Evolutionary conservation across 2,888 invertebrate species (phyloP).

Genomic region (Dicyrtomina minuta): DNA sequence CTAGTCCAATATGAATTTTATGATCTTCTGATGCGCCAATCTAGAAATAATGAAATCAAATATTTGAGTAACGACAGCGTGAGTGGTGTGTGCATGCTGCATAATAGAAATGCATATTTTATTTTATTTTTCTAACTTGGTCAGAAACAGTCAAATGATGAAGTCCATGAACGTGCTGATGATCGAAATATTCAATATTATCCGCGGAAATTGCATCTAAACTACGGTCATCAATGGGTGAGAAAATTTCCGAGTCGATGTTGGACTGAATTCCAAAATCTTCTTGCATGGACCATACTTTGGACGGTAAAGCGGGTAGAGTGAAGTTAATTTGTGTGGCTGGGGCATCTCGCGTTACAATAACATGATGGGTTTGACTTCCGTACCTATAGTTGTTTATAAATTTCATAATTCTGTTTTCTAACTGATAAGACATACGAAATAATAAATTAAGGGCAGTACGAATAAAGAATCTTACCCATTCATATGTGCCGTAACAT

Average conservation of each 20-base stretch:
- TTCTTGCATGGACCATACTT: conserved; percentile 56
- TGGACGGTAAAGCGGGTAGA: conserved; percentile 54
- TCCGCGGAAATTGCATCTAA: conserved; percentile 41
- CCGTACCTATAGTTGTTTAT: conserved; percentile 61
- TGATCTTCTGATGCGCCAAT: conserved; percentile 74
- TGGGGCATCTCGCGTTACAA: conserved; percentile 60
- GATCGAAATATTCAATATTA: conserved; percentile 46
- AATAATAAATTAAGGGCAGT: background rate
- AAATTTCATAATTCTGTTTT: background rate
- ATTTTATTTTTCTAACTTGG: conserved; percentile 33
- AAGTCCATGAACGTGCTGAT: conserved; percentile 38
- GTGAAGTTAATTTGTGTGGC: conserved; percentile 57
- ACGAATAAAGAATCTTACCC: conserved; percentile 61
- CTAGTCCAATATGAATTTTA: conserved; percentile 79
- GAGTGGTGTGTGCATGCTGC: too few species aligned
- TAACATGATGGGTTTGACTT: conserved; percentile 65
- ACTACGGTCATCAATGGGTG: conserved; percentile 32
- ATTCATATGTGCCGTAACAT: conserved; percentile 70
- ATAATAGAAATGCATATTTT: conserved; percentile 23
- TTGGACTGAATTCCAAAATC: conserved; percentile 58
- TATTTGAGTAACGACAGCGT: background rate
- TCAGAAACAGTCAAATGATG: conserved; percentile 48
- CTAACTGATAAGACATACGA: too few species aligned
- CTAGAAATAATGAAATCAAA: conserved; percentile 58
- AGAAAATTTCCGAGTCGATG: conserved; percentile 64